Conservation (phyloP, 2,113 vertebrate species). For the Tautogolabrus adspersus region DNA sequence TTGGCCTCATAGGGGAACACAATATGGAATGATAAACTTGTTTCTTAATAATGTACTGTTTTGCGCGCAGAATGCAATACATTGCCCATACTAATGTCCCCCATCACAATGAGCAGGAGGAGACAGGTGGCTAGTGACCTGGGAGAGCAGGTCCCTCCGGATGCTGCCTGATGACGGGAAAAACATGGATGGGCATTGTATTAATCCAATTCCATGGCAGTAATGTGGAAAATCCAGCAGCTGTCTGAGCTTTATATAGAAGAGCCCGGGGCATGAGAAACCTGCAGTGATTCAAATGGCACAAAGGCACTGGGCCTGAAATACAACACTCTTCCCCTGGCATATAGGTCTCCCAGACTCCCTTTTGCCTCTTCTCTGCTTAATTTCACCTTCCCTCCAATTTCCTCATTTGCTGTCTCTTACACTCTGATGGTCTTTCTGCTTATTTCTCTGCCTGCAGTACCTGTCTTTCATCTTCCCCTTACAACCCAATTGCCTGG, state of each 20-base stretch:
- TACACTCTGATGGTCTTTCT: constrained; percentile 51
- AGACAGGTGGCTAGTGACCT: constrained; percentile 68
- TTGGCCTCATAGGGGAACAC: background rate
- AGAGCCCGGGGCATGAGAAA: constrained; percentile 66
- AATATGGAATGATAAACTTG: constrained; percentile 11
- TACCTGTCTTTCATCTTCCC: constrained; percentile 68
- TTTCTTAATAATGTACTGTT: constrained; percentile 24
- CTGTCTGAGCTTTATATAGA: constrained; percentile 75
- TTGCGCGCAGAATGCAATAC: constrained; percentile 14
- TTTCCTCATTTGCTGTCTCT: constrained; percentile 66
- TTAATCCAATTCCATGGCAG: constrained; percentile 73
- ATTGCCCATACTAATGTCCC: constrained; percentile 27
- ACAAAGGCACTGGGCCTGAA: constrained; percentile 67
- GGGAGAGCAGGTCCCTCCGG: constrained; percentile 58
- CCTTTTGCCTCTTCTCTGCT: constrained; percentile 53
- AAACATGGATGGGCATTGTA: constrained; percentile 65
- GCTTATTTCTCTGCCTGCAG: constrained; percentile 53
- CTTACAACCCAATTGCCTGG: constrained; percentile 53
- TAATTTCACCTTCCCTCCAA: constrained; percentile 61
- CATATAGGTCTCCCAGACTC: constrained; percentile 51
- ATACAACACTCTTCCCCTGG: constrained; percentile 58
- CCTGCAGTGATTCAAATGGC: constrained; percentile 74
- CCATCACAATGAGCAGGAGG: constrained; percentile 49
- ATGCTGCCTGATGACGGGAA: constrained; percentile 53
- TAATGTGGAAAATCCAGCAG: constrained; percentile 76